These are phyloP conservation scores for Clarias batrachus DNA, from an alignment of 2,113 vertebrate genomes.

Conservation along the genomic window DNA sequence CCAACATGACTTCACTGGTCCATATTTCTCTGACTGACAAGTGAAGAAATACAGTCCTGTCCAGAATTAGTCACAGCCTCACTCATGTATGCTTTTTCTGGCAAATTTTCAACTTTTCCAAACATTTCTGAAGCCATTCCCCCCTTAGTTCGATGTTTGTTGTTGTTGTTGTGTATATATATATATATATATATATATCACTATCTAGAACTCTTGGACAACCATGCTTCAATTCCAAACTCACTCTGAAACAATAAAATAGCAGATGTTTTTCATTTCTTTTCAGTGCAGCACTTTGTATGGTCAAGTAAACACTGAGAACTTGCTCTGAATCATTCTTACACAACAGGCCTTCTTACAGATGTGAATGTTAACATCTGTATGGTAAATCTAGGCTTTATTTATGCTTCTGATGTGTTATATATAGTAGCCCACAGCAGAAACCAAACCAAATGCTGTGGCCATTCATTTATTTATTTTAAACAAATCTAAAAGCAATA, in stretches of 20 bases:
- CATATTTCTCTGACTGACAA: background rate
- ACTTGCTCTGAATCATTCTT: background rate
- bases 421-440: background rate
- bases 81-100: background rate
- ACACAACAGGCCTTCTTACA: background rate
- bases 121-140: background rate
- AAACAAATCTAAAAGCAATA: background rate
- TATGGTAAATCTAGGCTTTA: background rate
- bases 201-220: slow-evolving; percentile 64
- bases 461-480: background rate
- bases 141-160: background rate
- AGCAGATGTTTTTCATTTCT: background rate
- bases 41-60: background rate
- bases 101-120: background rate
- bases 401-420: background rate
- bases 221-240: slow-evolving; percentile 45
- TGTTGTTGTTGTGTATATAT: too few relatives aligned
- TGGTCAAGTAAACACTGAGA: background rate
- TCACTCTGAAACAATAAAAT: background rate
- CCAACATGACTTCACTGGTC: background rate
- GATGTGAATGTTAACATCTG: background rate
- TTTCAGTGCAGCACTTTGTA: background rate
- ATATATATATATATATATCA: background rate
- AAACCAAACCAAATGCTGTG: background rate
- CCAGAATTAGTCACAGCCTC: background rate